phyloP scores from a whole-genome alignment of 2,888 invertebrate genomes.

The Nomada goodeniana region DNA sequence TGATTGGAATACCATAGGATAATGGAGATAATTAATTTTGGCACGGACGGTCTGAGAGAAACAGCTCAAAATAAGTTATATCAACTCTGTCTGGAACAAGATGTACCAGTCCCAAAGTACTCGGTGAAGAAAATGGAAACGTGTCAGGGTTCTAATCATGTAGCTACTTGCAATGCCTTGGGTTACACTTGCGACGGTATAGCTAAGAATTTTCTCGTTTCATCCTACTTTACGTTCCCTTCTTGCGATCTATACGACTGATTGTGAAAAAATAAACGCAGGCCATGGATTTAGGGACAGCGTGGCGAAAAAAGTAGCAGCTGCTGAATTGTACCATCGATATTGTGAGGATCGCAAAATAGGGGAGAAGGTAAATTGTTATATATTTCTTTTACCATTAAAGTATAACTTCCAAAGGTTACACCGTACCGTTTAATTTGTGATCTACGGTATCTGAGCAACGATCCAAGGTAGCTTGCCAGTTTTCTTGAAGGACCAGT shows the following conservation, averaged over 20 bases:
- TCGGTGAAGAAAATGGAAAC: slow-evolving; percentile 32
- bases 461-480: slow-evolving; percentile 94
- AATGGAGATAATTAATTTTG: slow-evolving; percentile 63
- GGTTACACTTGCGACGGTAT: slow-evolving; percentile 64
- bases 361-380: slow-evolving; percentile 13
- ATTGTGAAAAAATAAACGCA: slow-evolving; percentile 33
- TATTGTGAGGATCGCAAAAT: slow-evolving; percentile 20
- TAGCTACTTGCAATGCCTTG: slow-evolving; percentile 70
- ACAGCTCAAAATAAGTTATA: slow-evolving; percentile 70
- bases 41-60: slow-evolving; percentile 48
- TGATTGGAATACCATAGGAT: slow-evolving; percentile 59
- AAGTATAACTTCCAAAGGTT: not conserved
- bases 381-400: too few species aligned
- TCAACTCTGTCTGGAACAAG: slow-evolving; percentile 69
- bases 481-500: slow-evolving; percentile 91
- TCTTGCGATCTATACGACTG: not conserved
- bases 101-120: slow-evolving; percentile 64
- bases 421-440: not conserved
- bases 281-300: slow-evolving; percentile 63
- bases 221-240: not conserved
- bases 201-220: not conserved
- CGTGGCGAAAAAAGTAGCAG: slow-evolving; percentile 66
- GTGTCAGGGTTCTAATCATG: slow-evolving; percentile 52
- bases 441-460: slow-evolving; percentile 88
- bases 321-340: slow-evolving; percentile 52